Conservation (phyloP, 2,113 vertebrate genomes). For the Fukomys damarensis region DNA sequence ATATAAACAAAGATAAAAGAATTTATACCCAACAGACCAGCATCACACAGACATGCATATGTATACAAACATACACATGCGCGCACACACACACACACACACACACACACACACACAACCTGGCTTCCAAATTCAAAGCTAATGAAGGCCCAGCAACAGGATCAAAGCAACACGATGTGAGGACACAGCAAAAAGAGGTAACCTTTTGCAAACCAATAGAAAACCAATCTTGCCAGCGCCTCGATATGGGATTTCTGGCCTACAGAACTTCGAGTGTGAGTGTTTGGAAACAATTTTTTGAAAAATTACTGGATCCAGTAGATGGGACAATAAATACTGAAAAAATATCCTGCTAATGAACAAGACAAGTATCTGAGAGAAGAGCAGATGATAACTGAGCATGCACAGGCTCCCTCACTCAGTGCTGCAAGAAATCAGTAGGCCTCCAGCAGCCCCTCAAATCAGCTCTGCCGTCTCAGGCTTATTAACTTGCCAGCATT, state of each 20-base stretch:
- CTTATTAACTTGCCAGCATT: slow-evolving; percentile 97
- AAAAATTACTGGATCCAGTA: slow-evolving; percentile 96
- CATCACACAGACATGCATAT: too few relatives aligned
- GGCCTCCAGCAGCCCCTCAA: slow-evolving; percentile 90
- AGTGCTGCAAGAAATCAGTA: slow-evolving; percentile 98
- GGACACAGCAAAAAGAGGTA: background rate
- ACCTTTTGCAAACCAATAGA: background rate
- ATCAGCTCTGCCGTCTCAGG: slow-evolving; percentile 92
- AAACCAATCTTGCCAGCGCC: background rate
- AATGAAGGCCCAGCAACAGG: background rate
- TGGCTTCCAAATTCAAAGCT: background rate
- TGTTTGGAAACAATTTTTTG: slow-evolving; percentile 99
- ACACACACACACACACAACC: too few relatives aligned
- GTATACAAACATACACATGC: too few relatives aligned
- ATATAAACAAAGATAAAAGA: background rate
- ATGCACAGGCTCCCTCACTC: slow-evolving; percentile 97
- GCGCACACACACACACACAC: too few relatives aligned
- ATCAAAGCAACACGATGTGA: background rate
- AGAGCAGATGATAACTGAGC: slow-evolving; percentile 96
- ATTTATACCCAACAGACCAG: too few relatives aligned
- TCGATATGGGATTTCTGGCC: background rate
- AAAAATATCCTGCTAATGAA: slow-evolving; percentile 88
- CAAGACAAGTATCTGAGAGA: slow-evolving; percentile 94
- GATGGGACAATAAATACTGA: slow-evolving; percentile 93
- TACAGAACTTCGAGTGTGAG: slow-evolving; percentile 91